Evolutionary conservation across 2,113 vertebrate species (phyloP), one percentile per base, ranked within the genome.

Genomic region (Petromus typicus): DNA sequence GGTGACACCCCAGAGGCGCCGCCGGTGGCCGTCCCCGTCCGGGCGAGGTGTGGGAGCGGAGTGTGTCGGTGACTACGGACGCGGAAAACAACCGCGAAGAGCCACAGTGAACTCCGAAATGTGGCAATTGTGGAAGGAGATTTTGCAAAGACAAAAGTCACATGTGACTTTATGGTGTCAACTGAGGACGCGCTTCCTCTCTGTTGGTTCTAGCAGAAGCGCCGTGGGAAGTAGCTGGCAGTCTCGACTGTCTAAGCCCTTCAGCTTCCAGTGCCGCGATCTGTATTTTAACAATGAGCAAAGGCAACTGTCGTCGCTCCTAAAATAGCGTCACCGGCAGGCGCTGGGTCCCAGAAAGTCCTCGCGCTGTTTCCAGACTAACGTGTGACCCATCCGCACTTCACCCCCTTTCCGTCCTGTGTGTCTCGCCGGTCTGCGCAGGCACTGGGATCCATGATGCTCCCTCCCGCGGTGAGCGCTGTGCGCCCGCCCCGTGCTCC

Each of bases 151-250:
- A 86, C 76, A 90, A 76, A 43, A 90, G 66, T 90, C 25, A 66
- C 11, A 66, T 87, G 90, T 94, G 20, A 73, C 51, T 90, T 45
- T 32, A 91, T 61, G 75, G 25, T 76, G 3, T 78, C 86, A 91
- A 14, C 54, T 93, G 34, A 89, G 86, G n/a, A 92, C 7, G 89
- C 12, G 82, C 69, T 20, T 6, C 93, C 43, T 93, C 91, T 93
- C 69, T 40, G 63, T 86, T 82, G 64, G n/a, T n/a, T n/a, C n/a
- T n/a, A n/a, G n/a, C n/a, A 86, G 14, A 25, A 54, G 20, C 14
- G 86, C 45, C 93, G 79, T 78, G 86, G 91, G 51, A 73, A 81
- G 85, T 63, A n/a, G n/a, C n/a, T n/a, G 69, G 9, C 75, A 81
- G 56, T 5, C 27, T 81, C 56, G 40, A 8, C 67, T 32, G n/a